Percentiles rank a stretch among this genome's conserved stretches.
Conservation (phyloP, 2,888 invertebrate species). For the Patella depressa region DNA sequence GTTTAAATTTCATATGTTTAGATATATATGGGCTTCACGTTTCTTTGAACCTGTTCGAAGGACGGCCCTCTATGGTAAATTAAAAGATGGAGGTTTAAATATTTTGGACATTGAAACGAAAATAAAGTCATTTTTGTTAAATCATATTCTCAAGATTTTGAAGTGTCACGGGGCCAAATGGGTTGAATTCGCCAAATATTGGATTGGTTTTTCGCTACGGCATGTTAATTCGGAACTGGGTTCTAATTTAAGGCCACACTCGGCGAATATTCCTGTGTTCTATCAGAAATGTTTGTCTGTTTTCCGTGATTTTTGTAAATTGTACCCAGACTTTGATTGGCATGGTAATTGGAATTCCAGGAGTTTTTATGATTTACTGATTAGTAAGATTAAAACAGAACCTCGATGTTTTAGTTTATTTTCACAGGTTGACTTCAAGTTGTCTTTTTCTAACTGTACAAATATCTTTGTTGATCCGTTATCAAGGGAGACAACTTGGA, state of each 20-base stretch:
- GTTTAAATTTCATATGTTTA: constrained; percentile 8
- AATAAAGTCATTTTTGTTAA: constrained; percentile 21
- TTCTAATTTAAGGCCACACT: constrained; percentile 29
- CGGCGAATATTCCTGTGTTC: constrained; percentile 25
- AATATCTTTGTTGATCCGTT: not conserved
- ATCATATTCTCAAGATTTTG: constrained; percentile 27
- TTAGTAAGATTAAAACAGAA: not conserved
- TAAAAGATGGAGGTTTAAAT: constrained; percentile 28
- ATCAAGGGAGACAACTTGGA: not conserved
- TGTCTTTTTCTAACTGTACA: not conserved
- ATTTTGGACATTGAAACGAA: constrained; percentile 22
- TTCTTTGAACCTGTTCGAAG: constrained; percentile 13
- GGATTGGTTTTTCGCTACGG: constrained; percentile 27
- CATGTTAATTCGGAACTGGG: constrained; percentile 13
- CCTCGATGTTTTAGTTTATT: constrained; percentile 4
- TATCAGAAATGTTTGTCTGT: constrained; percentile 23
- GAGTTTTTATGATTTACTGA: not conserved
- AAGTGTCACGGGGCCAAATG: constrained; percentile 24
- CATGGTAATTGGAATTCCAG: not conserved
- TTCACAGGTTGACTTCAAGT: not conserved
- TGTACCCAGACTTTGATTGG: not conserved
- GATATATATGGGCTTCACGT: not conserved
- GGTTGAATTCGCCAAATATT: constrained; percentile 26
- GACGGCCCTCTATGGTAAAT: constrained; percentile 21
- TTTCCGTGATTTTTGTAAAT: constrained; percentile 6